A percentile compares a stretch with the other conserved stretches of the same genome.
These are phyloP conservation scores for Tuta absoluta DNA, from an alignment of 2,888 invertebrate genomes.

Conservation along the genomic window DNA sequence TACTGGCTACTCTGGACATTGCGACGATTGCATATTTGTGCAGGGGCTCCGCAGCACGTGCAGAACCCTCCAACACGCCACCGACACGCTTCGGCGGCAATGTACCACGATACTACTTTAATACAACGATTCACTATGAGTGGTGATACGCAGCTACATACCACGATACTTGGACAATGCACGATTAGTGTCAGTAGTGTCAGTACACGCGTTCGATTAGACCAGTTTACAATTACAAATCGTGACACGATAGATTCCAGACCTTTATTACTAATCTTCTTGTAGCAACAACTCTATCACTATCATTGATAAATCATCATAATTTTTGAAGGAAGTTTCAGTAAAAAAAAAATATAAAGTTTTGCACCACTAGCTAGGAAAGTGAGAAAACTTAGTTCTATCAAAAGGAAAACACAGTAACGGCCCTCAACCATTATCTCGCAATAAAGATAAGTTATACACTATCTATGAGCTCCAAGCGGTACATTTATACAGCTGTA, in stretches of 20 bases:
- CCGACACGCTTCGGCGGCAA: not conserved
- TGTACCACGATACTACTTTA: not conserved
- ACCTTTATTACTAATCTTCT: not conserved
- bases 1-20: not conserved
- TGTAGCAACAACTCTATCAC: no score
- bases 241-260: not conserved
- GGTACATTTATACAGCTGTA: slow-evolving; percentile 33
- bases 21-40: not conserved
- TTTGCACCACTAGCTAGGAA: not conserved
- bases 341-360: no score
- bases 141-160: not conserved
- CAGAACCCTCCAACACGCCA: not conserved
- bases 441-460: slow-evolving; percentile 42
- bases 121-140: no score
- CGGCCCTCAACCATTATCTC: slow-evolving; percentile 19
- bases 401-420: not conserved
- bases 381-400: not conserved
- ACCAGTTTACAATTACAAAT: not conserved
- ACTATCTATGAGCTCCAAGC: slow-evolving; percentile 37
- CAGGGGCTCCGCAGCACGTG: slow-evolving; percentile 1
- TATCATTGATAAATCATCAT: no score
- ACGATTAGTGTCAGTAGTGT: not conserved
- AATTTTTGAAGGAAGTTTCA: no score
- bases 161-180: not conserved
- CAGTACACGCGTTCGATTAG: not conserved